Evolutionary conservation across 2,888 invertebrate species (phyloP).

Genomic region (Holacanthella duospinosa): DNA sequence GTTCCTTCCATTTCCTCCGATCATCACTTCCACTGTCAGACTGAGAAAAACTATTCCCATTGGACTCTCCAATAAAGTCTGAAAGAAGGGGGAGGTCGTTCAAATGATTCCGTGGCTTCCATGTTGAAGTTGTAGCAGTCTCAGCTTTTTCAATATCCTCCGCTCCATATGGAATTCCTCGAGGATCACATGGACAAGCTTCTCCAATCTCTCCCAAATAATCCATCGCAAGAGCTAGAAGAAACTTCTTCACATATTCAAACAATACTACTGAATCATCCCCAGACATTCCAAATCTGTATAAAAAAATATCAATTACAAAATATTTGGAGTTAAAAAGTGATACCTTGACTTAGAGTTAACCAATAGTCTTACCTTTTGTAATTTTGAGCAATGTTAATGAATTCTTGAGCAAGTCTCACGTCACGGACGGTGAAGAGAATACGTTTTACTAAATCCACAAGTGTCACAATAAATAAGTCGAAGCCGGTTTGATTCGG

Average conservation of each 20-base stretch:
- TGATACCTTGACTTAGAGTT: too few species aligned
- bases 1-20: too few species aligned
- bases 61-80: too few species aligned
- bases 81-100: not conserved
- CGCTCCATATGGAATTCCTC: slow-evolving; percentile 7
- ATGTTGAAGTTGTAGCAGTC: not conserved
- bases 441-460: slow-evolving; percentile 1
- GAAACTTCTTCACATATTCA: slow-evolving; percentile 7
- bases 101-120: not conserved
- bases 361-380: too few species aligned
- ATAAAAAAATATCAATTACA: too few species aligned
- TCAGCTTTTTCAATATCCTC: too few species aligned
- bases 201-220: slow-evolving; percentile 11
- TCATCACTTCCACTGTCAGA: too few species aligned
- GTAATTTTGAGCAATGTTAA: too few species aligned
- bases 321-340: too few species aligned
- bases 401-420: too few species aligned
- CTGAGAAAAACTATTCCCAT: not conserved
- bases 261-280: too few species aligned
- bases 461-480: not conserved
- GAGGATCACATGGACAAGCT: slow-evolving; percentile 12
- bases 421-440: slow-evolving; percentile 9
- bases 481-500: not conserved
- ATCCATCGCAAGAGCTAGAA: not conserved
- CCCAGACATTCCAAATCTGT: too few species aligned